Evolutionary conservation across 2,888 invertebrate species (phyloP).

Genomic region (Synanthedon tipuliformis): DNA sequence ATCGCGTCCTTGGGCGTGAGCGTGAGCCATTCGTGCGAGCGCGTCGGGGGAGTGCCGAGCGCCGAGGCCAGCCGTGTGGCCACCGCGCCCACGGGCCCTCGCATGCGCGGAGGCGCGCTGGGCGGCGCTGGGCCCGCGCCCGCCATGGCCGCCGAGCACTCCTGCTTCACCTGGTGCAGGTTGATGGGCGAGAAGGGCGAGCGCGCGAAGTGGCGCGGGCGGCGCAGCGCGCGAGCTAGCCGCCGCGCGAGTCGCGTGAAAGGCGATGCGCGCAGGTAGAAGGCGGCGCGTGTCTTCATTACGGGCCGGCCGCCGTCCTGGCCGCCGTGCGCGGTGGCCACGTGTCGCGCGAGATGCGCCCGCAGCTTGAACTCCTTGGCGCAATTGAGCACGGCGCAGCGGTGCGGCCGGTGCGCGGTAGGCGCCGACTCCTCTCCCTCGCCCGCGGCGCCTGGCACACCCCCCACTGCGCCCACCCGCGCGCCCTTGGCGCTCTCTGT

Average conservation of each 20-base stretch:
- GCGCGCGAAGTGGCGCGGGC: conserved; percentile 88
- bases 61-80: conserved; percentile 50
- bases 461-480: conserved; percentile 54
- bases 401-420: conserved; percentile 78
- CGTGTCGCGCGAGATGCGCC: conserved; percentile 92
- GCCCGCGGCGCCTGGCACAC: conserved; percentile 32
- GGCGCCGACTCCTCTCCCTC: conserved; percentile 64
- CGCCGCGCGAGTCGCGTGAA: conserved; percentile 90
- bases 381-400: conserved; percentile 92
- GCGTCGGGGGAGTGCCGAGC: conserved; percentile 46
- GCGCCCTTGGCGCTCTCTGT: conserved; percentile 42
- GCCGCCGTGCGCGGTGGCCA: conserved; percentile 89
- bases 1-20: conserved; percentile 80
- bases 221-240: conserved; percentile 83
- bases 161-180: conserved; percentile 85
- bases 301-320: conserved; percentile 83
- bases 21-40: conserved; percentile 77
- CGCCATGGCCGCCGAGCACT: conserved; percentile 76
- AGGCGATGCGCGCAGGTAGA: conserved; percentile 92
- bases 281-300: conserved; percentile 97
- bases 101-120: conserved; percentile 24
- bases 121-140: conserved; percentile 62
- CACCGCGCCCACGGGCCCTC: conserved; percentile 50
- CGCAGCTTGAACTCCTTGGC: conserved; percentile 96
- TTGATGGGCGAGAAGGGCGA: conserved; percentile 86